A percentile compares a stretch with the other conserved stretches of the same genome.
Evolutionary conservation across 2,797 vertebrate genomes (phyloP).

Genomic region (Malurus splendens): DNA sequence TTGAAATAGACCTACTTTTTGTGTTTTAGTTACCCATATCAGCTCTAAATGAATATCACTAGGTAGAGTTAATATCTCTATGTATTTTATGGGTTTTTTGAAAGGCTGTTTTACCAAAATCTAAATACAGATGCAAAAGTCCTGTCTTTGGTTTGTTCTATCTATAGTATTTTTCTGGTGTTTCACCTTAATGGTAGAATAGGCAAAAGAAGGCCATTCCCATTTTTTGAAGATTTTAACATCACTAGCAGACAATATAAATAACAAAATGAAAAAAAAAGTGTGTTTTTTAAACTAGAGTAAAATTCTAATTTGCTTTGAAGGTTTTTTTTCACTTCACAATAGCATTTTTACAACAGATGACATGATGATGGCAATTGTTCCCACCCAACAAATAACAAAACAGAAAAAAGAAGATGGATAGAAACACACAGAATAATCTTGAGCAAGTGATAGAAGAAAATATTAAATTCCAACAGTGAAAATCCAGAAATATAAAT

Average conservation of each 20-base stretch:
- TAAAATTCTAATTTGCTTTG: not conserved
- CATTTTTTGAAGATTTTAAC: not conserved
- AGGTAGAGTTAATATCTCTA: not conserved
- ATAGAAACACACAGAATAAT: not conserved
- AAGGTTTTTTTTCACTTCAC: not conserved
- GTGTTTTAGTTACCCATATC: not conserved
- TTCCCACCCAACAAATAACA: not conserved
- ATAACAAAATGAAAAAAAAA: not conserved
- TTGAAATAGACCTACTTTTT: not conserved
- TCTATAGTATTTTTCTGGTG: not conserved
- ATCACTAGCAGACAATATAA: not conserved
- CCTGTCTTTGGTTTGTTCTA: not conserved
- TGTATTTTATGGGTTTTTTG: not conserved
- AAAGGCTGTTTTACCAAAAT: not conserved
- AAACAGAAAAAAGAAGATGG: not conserved
- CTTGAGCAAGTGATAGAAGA: not conserved
- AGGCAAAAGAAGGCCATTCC: not conserved
- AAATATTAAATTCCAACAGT: not conserved
- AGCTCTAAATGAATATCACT: not conserved
- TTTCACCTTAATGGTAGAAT: not conserved
- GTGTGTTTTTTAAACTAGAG: accelerated
- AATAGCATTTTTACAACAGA: not conserved
- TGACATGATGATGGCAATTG: not conserved
- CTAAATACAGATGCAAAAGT: not conserved
- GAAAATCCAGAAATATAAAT: not conserved